Conservation (phyloP, 2,797 vertebrate genomes). For the Huso huso region DNA sequence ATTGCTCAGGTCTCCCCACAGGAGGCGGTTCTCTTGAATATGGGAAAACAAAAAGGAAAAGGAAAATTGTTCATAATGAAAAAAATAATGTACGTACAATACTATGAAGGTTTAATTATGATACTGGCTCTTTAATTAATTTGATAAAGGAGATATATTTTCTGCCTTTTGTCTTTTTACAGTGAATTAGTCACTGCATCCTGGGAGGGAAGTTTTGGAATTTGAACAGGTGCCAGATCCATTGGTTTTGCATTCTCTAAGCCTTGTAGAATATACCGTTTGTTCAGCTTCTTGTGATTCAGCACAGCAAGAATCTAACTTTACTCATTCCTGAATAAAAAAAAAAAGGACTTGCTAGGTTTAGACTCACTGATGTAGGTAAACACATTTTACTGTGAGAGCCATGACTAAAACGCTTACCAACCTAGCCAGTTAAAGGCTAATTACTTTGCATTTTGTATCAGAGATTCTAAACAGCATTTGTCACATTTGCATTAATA, state of each 20-base stretch:
- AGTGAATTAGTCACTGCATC: slow-evolving; percentile 26
- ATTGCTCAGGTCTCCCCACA: no score
- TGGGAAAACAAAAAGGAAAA: no score
- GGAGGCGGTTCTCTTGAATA: no score
- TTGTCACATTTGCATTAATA: slow-evolving; percentile 66
- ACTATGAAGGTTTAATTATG: no score
- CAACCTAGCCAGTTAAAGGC: slow-evolving; percentile 58
- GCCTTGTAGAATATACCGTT: slow-evolving; percentile 33
- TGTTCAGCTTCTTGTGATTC: slow-evolving; percentile 41
- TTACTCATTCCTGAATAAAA: slow-evolving; percentile 21
- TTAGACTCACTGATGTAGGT: slow-evolving; percentile 35
- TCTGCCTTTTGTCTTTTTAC: no score
- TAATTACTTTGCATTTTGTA: slow-evolving; percentile 66
- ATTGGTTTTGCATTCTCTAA: slow-evolving; percentile 10
- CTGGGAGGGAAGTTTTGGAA: slow-evolving; percentile 13
- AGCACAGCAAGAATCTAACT: slow-evolving; percentile 31
- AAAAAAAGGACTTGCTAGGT: slow-evolving; percentile 25
- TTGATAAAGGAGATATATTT: no score
- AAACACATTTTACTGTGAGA: slow-evolving; percentile 38
- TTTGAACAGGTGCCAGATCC: slow-evolving; percentile 12
- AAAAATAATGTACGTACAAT: no score
- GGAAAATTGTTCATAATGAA: no score
- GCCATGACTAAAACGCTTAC: slow-evolving; percentile 48
- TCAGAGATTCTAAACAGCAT: slow-evolving; percentile 56
- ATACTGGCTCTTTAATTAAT: no score